These are phyloP conservation scores for Drosophila kanapiae DNA, from an alignment of 1,140 invertebrate species.

Conservation along the genomic window DNA sequence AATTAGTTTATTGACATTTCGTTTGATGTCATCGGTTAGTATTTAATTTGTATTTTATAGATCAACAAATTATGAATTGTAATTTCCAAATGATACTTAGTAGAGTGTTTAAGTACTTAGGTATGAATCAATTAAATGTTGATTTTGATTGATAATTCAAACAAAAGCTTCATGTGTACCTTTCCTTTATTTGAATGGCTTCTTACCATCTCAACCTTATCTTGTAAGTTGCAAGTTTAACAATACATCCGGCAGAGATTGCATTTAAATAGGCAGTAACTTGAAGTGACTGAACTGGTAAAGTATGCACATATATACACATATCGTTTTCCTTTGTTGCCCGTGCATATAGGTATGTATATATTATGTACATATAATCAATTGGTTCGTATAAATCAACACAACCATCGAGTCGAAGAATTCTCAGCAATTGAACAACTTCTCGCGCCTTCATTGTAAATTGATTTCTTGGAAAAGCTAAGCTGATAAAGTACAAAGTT, in stretches of 20 bases:
- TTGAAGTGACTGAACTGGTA: neutral
- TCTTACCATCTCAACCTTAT: too few relatives aligned
- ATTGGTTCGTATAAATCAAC: neutral
- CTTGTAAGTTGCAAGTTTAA: neutral
- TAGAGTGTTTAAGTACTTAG: neutral
- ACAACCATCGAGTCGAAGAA: neutral
- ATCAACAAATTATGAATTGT: slow-evolving; percentile 4
- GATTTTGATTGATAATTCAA: neutral
- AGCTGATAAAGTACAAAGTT: neutral
- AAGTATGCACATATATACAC: slow-evolving; percentile 2
- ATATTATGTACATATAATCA: neutral
- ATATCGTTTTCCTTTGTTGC: neutral
- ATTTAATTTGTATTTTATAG: neutral
- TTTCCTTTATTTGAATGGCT: neutral
- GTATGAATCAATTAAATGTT: neutral
- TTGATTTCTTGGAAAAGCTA: neutral
- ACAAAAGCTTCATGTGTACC: too few relatives aligned
- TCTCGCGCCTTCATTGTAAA: neutral
- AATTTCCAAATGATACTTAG: slow-evolving; percentile 7
- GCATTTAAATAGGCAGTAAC: neutral
- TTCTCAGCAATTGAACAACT: neutral
- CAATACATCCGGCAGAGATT: neutral
- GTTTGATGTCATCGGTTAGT: neutral
- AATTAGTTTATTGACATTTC: slow-evolving; percentile 1
- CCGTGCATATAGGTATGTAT: too few relatives aligned